A percentile compares a stretch with the other conserved stretches of the same genome.
These are phyloP conservation scores for Thereva nobilitata DNA, from an alignment of 2,888 invertebrate genomes.

Conservation along the genomic window DNA sequence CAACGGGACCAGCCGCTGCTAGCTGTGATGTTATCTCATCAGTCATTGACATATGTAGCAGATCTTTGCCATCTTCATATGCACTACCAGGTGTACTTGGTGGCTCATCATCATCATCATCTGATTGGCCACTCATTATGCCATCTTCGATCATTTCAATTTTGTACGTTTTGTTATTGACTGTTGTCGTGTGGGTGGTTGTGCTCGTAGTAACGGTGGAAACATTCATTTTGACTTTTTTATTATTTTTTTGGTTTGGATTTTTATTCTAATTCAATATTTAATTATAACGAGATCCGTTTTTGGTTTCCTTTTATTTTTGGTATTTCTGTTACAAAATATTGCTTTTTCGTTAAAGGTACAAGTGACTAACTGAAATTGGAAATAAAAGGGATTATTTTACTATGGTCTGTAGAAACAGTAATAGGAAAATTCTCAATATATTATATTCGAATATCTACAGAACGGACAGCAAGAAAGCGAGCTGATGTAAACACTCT, in stretches of 20 bases:
- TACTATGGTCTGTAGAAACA: no score
- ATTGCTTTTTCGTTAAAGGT: no score
- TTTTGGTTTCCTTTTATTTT: no score
- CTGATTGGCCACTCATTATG: constrained; percentile 66
- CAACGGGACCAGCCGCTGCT: constrained; percentile 95
- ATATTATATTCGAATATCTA: no score
- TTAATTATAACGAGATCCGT: neutral
- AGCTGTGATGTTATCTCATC: constrained; percentile 96
- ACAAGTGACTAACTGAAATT: no score
- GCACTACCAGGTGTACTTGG: constrained; percentile 78
- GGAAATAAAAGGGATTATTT: no score
- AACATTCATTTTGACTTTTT: constrained; percentile 50
- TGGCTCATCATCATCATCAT: constrained; percentile 86
- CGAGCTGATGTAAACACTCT: no score
- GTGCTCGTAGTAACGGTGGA: constrained; percentile 55
- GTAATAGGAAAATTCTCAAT: no score
- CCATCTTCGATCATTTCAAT: constrained; percentile 73
- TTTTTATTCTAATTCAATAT: constrained; percentile 1
- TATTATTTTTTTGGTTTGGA: constrained; percentile 33
- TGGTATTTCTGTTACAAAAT: no score
- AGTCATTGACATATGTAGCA: constrained; percentile 82
- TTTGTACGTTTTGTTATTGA: constrained; percentile 62
- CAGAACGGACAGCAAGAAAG: no score
- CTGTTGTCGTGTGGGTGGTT: constrained; percentile 45
- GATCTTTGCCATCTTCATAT: constrained; percentile 80